These are phyloP conservation scores for Hystrix brachyura DNA, from an alignment of 2,113 vertebrate species.

Conservation along the genomic window DNA sequence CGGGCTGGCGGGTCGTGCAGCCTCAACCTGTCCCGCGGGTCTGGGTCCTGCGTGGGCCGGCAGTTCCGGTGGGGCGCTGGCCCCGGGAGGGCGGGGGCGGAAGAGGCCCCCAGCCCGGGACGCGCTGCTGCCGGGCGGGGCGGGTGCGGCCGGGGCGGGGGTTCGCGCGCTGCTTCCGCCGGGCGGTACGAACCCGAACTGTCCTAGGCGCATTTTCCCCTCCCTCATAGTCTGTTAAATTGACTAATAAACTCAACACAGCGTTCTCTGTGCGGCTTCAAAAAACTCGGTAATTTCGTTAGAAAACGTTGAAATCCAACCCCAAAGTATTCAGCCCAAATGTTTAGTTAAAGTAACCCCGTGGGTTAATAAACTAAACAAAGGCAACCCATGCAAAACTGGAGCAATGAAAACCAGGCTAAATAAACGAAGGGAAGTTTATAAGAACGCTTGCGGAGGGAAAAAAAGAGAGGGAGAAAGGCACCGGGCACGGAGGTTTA, in stretches of 20 bases:
- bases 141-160: not conserved
- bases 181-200: conserved; percentile 81
- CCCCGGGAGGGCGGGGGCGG: not conserved
- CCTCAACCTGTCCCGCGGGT: accelerated
- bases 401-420: conserved; percentile 99
- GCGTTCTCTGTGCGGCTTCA: conserved; percentile 91
- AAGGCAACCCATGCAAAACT: conserved; percentile 98
- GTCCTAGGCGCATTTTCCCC: conserved; percentile 83
- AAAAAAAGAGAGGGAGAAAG: conserved; percentile 84
- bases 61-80: not conserved
- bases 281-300: conserved; percentile 92
- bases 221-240: conserved; percentile 90
- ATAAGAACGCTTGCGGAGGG: conserved; percentile 93
- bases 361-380: conserved; percentile 99
- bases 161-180: conserved; percentile 67
- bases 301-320: conserved; percentile 95
- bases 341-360: conserved; percentile 99
- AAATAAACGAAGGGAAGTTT: conserved; percentile 98
- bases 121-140: not conserved
- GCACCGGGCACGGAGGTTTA: conserved; percentile 92
- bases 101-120: too few species aligned
- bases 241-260: conserved; percentile 92
- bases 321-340: conserved; percentile 93
- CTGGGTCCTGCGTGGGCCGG: accelerated
- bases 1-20: accelerated